These are phyloP conservation scores for Caenorhabditis angaria DNA, from an alignment of 2,888 invertebrate genomes.

Conservation along the genomic window DNA sequence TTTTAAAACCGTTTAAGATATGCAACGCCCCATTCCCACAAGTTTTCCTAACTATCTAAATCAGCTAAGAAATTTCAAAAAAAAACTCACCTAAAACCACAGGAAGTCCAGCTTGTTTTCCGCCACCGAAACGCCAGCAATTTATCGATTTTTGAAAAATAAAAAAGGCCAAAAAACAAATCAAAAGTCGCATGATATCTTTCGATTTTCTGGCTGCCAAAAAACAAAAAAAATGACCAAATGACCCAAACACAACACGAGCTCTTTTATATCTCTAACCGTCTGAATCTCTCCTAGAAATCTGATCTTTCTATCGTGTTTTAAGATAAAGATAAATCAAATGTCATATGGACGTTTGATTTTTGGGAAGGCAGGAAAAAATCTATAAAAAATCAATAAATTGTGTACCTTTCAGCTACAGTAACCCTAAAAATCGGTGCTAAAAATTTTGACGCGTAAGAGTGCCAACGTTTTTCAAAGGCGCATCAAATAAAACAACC, in stretches of 20 bases:
- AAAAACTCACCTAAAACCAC: constrained; percentile 31
- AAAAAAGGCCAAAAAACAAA: neutral
- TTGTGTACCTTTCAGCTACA: no score
- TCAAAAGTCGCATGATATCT: no score
- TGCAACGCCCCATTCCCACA: no score
- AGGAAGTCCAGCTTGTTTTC: constrained; percentile 20
- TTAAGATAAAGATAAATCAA: neutral
- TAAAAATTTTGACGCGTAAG: no score
- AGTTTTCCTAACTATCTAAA: no score
- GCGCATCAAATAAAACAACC: no score
- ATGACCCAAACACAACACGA: neutral
- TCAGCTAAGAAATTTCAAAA: neutral
- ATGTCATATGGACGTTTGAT: neutral
- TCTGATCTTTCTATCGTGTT: neutral
- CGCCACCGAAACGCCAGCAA: neutral
- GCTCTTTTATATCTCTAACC: neutral
- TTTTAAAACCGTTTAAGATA: no score
- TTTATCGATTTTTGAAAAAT: neutral
- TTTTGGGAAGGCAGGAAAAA: no score
- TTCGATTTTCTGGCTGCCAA: neutral
- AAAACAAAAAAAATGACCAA: no score
- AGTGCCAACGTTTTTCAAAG: no score
- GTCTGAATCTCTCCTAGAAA: neutral
- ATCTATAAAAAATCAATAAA: no score
- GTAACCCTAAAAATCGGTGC: no score